phyloP scores from a whole-genome alignment of 2,888 invertebrate species.

The Orthosia gracilis region DNA sequence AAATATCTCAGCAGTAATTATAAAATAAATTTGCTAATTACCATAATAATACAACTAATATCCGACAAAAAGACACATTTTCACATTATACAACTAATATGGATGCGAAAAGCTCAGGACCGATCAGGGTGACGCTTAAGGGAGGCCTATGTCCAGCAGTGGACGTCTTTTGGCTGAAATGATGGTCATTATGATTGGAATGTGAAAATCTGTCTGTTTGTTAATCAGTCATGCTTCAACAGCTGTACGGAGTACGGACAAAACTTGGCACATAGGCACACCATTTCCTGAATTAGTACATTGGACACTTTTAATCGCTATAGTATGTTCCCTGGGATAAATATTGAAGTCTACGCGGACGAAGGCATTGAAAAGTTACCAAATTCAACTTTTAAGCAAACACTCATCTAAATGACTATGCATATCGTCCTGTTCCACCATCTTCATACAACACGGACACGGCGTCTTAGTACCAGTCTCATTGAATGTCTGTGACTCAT shows the following conservation, averaged over 20 bases:
- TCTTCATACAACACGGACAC: conserved; percentile 92
- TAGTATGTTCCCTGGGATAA: too few relatives aligned
- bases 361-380: neutral
- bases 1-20: neutral
- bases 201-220: neutral
- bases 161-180: too few relatives aligned
- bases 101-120: too few relatives aligned
- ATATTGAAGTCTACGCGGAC: too few relatives aligned
- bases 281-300: neutral
- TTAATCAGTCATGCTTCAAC: neutral
- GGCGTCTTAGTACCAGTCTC: conserved; percentile 87
- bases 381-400: conserved; percentile 63
- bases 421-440: conserved; percentile 90
- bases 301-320: neutral
- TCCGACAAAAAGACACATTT: too few relatives aligned
- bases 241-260: neutral
- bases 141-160: too few relatives aligned
- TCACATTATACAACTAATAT: too few relatives aligned
- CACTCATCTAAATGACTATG: conserved; percentile 91
- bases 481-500: conserved; percentile 83
- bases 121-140: too few relatives aligned
- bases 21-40: conserved; percentile 2
- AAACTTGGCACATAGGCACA: neutral
- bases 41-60: neutral
- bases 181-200: too few relatives aligned